Base-by-base conservation (phyloP, 2,888 invertebrate genomes). In the Lymantria monacha region DNA sequence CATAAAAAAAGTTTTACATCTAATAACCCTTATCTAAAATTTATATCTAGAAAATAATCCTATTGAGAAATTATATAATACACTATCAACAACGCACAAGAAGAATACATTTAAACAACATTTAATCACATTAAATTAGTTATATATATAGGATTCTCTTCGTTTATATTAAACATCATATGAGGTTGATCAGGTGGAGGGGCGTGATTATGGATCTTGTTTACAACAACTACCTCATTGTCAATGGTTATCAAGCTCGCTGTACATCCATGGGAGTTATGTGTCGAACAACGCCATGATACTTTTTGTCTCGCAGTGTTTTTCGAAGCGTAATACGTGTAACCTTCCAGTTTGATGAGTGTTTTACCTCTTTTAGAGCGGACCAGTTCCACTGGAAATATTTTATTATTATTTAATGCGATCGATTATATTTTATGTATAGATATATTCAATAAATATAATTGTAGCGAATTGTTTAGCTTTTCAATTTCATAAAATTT, bases 281-380 rank as follows among this genome's bases (percentile, higher is more conserved):
- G 66, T 1, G 72, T 74, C 0, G 72, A 72, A 44, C 74, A 75
- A 8, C 69, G 63, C 76, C 77, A 78, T 3, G 67, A 43, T 7
- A 48, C 15, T 22, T 47, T 57, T 8, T 30, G 14, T 7, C 30
- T 31, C 1, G 10, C 9, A 12, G 10, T 11, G 7, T 37, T 46
- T 38, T 14, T 41, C 1, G 44, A 41, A 11, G 49, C 41, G 30
- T 57, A 48, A 45, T 52, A 81, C 0, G 74, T 78, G 51, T 72
- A 80, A 0, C 71, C 73, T 3, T 61, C 54, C 0, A 73, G 7
- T 22, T 58, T 68, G 9, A 81, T 63, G 14, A 65, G 22, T 0
- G 12, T 44, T 8, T 59, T 62, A 0, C 65, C 62, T 42, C 49
- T 59, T 10, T 42, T 49, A 0, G 65, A 66, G 9, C 9, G 49